phyloP scores from a whole-genome alignment of 1,140 invertebrate species.

The Drosophila sproati region DNA sequence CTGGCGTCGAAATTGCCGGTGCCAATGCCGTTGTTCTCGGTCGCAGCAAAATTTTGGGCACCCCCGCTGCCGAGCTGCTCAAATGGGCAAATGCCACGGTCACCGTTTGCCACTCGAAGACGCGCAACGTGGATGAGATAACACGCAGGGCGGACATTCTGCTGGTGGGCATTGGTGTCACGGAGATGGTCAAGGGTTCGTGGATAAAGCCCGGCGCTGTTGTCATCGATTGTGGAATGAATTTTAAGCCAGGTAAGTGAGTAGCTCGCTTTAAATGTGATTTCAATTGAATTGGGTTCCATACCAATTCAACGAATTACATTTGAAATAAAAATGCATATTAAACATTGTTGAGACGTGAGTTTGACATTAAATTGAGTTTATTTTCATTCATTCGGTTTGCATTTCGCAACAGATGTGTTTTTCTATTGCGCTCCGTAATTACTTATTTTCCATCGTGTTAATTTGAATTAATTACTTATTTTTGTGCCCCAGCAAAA shows the following conservation, averaged over 20 bases:
- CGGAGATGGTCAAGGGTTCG: conserved; percentile 96
- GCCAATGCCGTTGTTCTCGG: conserved; percentile 97
- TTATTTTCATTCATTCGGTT: too few species aligned
- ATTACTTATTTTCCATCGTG: too few species aligned
- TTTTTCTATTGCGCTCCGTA: too few species aligned
- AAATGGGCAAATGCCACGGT: conserved; percentile 99
- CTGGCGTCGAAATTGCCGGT: conserved; percentile 92
- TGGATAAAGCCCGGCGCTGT: conserved; percentile 99
- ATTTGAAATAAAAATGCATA: too few species aligned
- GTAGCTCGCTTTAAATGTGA: too few species aligned
- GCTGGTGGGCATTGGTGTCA: conserved; percentile 96
- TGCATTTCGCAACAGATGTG: too few species aligned
- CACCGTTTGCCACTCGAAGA: conserved; percentile 98
- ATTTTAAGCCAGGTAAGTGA: conserved; percentile 93
- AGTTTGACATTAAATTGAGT: too few species aligned
- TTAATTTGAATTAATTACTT: too few species aligned
- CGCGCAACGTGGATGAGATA: conserved; percentile 91
- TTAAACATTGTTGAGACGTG: too few species aligned
- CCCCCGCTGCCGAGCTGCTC: conserved; percentile 96
- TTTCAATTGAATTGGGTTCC: too few species aligned
- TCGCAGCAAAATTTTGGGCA: conserved; percentile 98
- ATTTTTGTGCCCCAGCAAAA: too few species aligned
- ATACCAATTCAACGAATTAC: too few species aligned
- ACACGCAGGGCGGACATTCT: conserved; percentile 96
- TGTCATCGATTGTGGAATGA: conserved; percentile 99